A percentile compares a stretch with the other conserved stretches of the same genome.
These are phyloP conservation scores for Polyodon spathula DNA, from an alignment of 2,113 vertebrate species.

Conservation along the genomic window DNA sequence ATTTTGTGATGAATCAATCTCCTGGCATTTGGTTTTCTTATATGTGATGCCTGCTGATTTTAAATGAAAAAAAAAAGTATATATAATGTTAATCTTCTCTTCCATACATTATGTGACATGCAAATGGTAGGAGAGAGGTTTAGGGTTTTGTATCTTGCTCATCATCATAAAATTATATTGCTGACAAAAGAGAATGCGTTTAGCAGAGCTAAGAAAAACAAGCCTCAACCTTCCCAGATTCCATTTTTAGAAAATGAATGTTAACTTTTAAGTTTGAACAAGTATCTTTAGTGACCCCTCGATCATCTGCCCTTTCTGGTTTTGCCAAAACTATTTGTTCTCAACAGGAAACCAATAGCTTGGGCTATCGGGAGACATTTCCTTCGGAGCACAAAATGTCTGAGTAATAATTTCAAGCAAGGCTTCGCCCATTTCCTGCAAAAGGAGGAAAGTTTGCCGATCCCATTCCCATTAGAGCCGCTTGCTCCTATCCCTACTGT, in stretches of 20 bases:
- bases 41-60: too few relatives aligned
- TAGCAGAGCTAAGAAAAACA: too few relatives aligned
- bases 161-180: too few relatives aligned
- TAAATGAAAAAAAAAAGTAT: too few relatives aligned
- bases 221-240: neutral
- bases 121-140: too few relatives aligned
- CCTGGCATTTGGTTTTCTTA: too few relatives aligned
- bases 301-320: conserved; percentile 39
- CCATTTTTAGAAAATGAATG: neutral
- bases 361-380: conserved; percentile 83
- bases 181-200: too few relatives aligned
- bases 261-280: conserved; percentile 4
- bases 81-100: too few relatives aligned
- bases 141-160: too few relatives aligned
- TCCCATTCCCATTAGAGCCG: conserved; percentile 42
- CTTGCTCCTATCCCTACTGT: conserved; percentile 35
- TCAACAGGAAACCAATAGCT: conserved; percentile 87
- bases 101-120: too few relatives aligned
- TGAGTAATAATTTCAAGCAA: conserved; percentile 69
- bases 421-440: conserved; percentile 88
- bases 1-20: too few relatives aligned
- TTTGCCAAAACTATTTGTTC: conserved; percentile 56
- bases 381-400: conserved; percentile 70
- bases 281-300: conserved; percentile 39
- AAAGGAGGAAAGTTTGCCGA: conserved; percentile 58